A percentile compares a stretch with the other conserved stretches of the same genome.
phyloP scores from a whole-genome alignment of 2,888 invertebrate species.

The Norana najaformis region DNA sequence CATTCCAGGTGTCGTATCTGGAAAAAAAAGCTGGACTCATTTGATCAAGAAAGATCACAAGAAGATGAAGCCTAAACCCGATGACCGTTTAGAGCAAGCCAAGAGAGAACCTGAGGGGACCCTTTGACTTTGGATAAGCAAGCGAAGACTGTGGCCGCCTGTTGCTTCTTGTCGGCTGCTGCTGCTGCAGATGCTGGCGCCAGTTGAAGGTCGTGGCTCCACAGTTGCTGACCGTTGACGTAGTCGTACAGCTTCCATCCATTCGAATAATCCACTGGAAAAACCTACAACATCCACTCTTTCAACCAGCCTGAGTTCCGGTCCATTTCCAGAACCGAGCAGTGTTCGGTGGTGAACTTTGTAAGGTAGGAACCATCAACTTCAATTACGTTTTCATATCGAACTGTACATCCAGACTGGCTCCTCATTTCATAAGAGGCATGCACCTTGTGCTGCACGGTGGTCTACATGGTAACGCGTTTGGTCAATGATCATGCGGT shows the following conservation, averaged over 20 bases:
- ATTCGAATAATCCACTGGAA: constrained; percentile 10
- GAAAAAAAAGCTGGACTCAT: background rate
- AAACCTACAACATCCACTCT: background rate
- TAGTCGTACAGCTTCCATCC: constrained; percentile 15
- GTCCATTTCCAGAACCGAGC: too few species aligned
- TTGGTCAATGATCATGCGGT: too few species aligned
- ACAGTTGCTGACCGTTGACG: constrained; percentile 19
- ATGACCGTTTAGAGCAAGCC: background rate
- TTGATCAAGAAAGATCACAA: background rate
- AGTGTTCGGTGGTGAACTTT: too few species aligned
- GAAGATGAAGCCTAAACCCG: too few species aligned
- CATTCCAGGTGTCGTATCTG: too few species aligned
- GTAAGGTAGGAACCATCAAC: too few species aligned
- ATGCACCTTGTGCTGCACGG: too few species aligned
- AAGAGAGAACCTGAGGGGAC: background rate
- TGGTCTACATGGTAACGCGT: too few species aligned
- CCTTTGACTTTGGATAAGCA: constrained; percentile 16
- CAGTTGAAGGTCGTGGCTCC: background rate
- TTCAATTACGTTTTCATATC: too few species aligned
- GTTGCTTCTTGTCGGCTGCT: background rate
- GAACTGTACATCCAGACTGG: too few species aligned
- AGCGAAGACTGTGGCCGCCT: background rate
- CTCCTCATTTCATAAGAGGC: too few species aligned
- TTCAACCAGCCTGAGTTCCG: too few species aligned
- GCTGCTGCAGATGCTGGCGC: background rate